A percentile compares a stretch with the other conserved stretches of the same genome.
These are phyloP conservation scores for Dasypolia templi DNA, from an alignment of 2,888 invertebrate genomes.

Conservation along the genomic window DNA sequence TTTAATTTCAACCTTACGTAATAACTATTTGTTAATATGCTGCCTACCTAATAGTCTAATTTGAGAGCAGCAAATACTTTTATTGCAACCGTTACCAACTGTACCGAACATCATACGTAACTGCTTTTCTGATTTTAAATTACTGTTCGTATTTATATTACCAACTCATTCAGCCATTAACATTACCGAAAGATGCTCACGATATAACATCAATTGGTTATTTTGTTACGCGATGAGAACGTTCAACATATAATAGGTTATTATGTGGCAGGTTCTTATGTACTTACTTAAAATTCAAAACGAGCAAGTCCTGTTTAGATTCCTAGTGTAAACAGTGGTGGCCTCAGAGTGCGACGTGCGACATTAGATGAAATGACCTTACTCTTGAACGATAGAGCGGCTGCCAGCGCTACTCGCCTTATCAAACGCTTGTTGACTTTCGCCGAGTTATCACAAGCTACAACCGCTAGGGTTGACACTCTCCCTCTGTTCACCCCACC, in stretches of 20 bases:
- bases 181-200: not conserved
- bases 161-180: slow-evolving; percentile 2
- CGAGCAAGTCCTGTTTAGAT: slow-evolving; percentile 21
- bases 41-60: slow-evolving; percentile 7
- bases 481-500: slow-evolving; percentile 11
- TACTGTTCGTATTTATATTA: not conserved
- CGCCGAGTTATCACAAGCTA: slow-evolving; percentile 71
- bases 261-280: slow-evolving; percentile 12
- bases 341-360: slow-evolving; percentile 65
- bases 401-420: slow-evolving; percentile 69
- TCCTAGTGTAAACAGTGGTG: slow-evolving; percentile 50
- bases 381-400: slow-evolving; percentile 88
- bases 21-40: slow-evolving; percentile 2
- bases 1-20: slow-evolving; percentile 10
- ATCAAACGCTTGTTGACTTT: slow-evolving; percentile 82
- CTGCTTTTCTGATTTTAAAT: not conserved
- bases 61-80: slow-evolving; percentile 7
- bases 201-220: slow-evolving; percentile 2
- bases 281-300: slow-evolving; percentile 14
- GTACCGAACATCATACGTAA: not conserved
- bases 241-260: slow-evolving; percentile 2
- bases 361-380: slow-evolving; percentile 83
- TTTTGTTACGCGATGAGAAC: slow-evolving; percentile 20
- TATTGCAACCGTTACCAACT: not conserved
- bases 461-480: slow-evolving; percentile 56